A percentile compares a stretch with the other conserved stretches of the same genome.
These are phyloP conservation scores for Pinctada fucata DNA, from an alignment of 2,888 invertebrate species.

Conservation along the genomic window DNA sequence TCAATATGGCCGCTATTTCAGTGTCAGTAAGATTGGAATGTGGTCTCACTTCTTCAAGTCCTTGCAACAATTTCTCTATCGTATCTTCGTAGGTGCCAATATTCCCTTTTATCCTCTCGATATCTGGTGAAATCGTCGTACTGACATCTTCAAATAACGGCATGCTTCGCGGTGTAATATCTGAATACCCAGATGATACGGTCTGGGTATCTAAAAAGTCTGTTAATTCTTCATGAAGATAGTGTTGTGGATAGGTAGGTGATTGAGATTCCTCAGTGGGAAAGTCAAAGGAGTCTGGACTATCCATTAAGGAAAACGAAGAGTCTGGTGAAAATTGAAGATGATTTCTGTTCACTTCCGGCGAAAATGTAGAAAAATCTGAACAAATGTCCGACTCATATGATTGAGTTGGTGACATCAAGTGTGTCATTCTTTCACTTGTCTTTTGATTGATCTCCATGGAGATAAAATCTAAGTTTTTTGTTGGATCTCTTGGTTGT, in stretches of 20 bases:
- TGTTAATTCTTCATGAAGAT: background rate
- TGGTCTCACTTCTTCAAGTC: conserved; percentile 17
- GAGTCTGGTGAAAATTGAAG: background rate
- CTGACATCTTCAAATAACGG: background rate
- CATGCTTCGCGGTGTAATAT: background rate
- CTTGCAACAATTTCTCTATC: conserved; percentile 3
- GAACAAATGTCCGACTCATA: background rate
- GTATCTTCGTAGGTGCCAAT: conserved; percentile 6
- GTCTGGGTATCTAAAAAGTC: background rate
- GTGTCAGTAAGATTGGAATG: conserved; percentile 18
- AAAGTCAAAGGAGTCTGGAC: background rate
- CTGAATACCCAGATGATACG: background rate
- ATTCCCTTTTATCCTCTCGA: background rate
- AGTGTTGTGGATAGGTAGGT: background rate
- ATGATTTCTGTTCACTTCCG: background rate
- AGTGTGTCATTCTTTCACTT: background rate
- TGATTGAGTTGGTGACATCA: background rate
- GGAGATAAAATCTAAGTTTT: conserved; percentile 14
- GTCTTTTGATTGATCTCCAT: conserved; percentile 9
- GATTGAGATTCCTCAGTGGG: no score
- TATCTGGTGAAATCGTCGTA: background rate
- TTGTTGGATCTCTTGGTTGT: background rate
- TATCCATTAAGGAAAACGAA: background rate
- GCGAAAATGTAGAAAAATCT: background rate
- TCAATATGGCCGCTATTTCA: conserved; percentile 30